These are phyloP conservation scores for Molossus alvarezi DNA, from an alignment of 2,797 vertebrate genomes.

Conservation along the genomic window DNA sequence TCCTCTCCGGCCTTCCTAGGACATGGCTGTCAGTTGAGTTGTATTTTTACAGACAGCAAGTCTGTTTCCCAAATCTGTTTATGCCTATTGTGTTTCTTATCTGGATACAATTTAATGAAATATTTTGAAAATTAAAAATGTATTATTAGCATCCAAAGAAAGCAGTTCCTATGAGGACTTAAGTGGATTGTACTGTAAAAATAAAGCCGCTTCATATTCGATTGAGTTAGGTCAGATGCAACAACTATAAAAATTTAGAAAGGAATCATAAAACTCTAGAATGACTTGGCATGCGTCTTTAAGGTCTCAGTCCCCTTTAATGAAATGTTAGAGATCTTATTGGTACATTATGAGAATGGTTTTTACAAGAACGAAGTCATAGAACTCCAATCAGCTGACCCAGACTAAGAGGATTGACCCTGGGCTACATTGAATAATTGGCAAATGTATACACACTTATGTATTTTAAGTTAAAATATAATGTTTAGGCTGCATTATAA, in stretches of 20 bases:
- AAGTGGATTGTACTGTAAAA: conserved; percentile 69
- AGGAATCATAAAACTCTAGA: conserved; percentile 78
- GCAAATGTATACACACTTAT: conserved; percentile 32
- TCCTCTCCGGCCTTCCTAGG: not conserved
- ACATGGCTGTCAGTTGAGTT: not conserved
- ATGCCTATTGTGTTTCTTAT: conserved; percentile 27
- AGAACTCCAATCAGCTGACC: conserved; percentile 65
- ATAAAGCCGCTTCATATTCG: conserved; percentile 73
- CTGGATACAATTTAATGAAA: conserved; percentile 68
- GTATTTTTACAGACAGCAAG: not conserved
- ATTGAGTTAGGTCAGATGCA: conserved; percentile 74
- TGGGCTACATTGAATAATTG: conserved; percentile 33
- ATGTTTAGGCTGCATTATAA: conserved; percentile 55
- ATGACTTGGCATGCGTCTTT: conserved; percentile 77
- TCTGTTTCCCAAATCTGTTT: conserved; percentile 36
- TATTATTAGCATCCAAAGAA: conserved; percentile 64
- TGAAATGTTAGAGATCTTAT: conserved; percentile 67
- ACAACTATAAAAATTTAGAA: conserved; percentile 82
- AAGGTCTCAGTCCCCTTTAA: conserved; percentile 66
- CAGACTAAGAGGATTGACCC: not conserved
- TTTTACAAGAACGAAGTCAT: conserved; percentile 45
- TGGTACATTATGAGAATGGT: conserved; percentile 31
- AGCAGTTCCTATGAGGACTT: conserved; percentile 39
- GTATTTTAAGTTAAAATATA: conserved; percentile 65
- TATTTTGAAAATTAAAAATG: conserved; percentile 58